phyloP scores from a whole-genome alignment of 2,888 invertebrate species.

The Acrobasis consociella region DNA sequence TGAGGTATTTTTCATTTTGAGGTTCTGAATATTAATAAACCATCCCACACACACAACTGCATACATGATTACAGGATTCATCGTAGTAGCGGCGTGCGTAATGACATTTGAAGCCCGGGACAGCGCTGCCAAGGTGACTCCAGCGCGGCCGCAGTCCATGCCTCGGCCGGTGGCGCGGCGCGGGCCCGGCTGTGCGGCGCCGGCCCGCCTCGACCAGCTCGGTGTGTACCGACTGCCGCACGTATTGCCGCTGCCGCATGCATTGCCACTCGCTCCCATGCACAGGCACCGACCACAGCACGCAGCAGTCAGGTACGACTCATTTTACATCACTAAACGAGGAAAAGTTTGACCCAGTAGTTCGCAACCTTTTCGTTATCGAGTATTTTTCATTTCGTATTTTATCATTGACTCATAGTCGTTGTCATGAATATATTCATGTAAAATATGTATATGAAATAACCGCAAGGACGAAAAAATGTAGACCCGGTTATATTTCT shows the following conservation, averaged over 20 bases:
- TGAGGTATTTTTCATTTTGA: too few relatives aligned
- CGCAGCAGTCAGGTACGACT: constrained; percentile 58
- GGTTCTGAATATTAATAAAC: background rate
- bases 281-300: constrained; percentile 69
- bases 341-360: constrained; percentile 26
- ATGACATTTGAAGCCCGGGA: constrained; percentile 99
- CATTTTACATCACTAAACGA: constrained; percentile 5
- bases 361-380: constrained; percentile 27
- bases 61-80: constrained; percentile 86
- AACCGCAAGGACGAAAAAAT: background rate
- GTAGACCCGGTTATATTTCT: background rate
- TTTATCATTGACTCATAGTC: constrained; percentile 17
- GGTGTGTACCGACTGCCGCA: constrained; percentile 85
- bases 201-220: constrained; percentile 85
- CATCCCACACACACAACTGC: background rate
- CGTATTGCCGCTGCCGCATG: constrained; percentile 63
- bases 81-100: constrained; percentile 98
- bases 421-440: constrained; percentile 6
- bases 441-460: background rate
- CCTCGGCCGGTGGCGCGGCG: constrained; percentile 79
- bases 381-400: constrained; percentile 18
- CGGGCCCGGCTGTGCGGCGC: constrained; percentile 70
- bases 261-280: constrained; percentile 62
- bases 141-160: constrained; percentile 84
- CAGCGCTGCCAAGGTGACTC: constrained; percentile 93